A percentile compares a stretch with the other conserved stretches of the same genome.
phyloP scores from a whole-genome alignment of 2,888 invertebrate genomes.

The Ectemnius cavifrons region DNA sequence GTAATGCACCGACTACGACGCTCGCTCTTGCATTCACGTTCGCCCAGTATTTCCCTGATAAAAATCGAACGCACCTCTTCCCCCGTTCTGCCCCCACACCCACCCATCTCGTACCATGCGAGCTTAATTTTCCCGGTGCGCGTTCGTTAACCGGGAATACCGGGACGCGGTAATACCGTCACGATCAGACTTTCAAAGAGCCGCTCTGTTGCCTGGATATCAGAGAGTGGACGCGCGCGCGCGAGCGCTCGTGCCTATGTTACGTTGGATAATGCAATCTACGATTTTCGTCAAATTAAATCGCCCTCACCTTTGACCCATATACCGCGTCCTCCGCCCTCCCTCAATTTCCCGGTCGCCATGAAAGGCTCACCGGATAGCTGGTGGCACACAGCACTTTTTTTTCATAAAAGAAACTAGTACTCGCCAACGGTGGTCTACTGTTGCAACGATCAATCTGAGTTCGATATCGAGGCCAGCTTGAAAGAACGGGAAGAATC shows the following conservation, averaged over 20 bases:
- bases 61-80: slow-evolving; percentile 30
- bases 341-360: neutral
- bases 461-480: slow-evolving; percentile 13
- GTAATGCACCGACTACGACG: slow-evolving; percentile 34
- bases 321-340: neutral
- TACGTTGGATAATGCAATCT: neutral
- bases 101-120: slow-evolving; percentile 11
- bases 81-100: neutral
- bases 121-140: neutral
- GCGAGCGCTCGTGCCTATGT: neutral
- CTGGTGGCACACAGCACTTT: too few relatives aligned
- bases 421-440: too few relatives aligned
- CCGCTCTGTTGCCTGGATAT: neutral
- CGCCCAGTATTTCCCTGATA: slow-evolving; percentile 1
- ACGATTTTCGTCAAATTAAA: slow-evolving; percentile 1
- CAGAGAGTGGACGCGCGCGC: neutral
- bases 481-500: slow-evolving; percentile 31
- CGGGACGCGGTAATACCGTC: neutral
- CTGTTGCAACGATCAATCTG: neutral
- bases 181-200: slow-evolving; percentile 5
- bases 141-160: neutral
- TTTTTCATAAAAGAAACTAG: too few relatives aligned
- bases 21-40: slow-evolving; percentile 25
- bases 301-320: slow-evolving; percentile 4
- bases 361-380: neutral